Evolutionary conservation across 1,140 invertebrate species (phyloP), one percentile per base, ranked within the genome.

Genomic region (Sipha flava): DNA sequence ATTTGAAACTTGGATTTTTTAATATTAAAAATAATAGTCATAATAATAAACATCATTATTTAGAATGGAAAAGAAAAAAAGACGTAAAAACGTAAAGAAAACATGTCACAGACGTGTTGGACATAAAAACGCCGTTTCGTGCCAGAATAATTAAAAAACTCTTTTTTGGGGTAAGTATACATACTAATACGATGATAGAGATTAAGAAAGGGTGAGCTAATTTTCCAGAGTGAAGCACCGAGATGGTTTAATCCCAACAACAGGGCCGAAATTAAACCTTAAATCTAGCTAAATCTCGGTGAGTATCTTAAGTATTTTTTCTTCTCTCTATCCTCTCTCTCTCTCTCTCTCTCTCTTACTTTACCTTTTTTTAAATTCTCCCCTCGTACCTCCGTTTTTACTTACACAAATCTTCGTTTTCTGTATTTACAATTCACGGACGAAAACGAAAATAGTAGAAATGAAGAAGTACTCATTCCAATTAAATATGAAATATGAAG

Each of bases 301-400:
- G 73, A 77, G 73, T 59, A 57, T 47, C 82, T 82, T 81, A 82
- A 81, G 80, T 82, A 80, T 70, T 57, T 80, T 31, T 77, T 66
- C 59, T 54, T 18, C 64, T 54, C 80, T 47, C 52, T 43, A 47
- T 64, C 49, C 45, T 70, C 80, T 81, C 81, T 66, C 79, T 81
- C 82, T 59, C 80, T 83, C 81, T 79, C 57, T 82, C 81, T 47
- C 81, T 81, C 70, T 79, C 80, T 81, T 70, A 79, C 79, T 80
- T 81, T 80, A 79, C 70, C 77, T 37, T 72, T 62, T 79, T 62
- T 64, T 49, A 81, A 49, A 79, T 59, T 79, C 75, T 72, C 31
- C 23, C 47, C 81, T 73, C 54, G 14, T 18, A 59, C 12, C 40
- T 70, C 6, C 31, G 16, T 59, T 43, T 77, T 57, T 23, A 57